Percentiles rank a stretch among this genome's conserved stretches.
phyloP scores from a whole-genome alignment of 2,113 vertebrate species.

The Hippocampus barbouri region DNA sequence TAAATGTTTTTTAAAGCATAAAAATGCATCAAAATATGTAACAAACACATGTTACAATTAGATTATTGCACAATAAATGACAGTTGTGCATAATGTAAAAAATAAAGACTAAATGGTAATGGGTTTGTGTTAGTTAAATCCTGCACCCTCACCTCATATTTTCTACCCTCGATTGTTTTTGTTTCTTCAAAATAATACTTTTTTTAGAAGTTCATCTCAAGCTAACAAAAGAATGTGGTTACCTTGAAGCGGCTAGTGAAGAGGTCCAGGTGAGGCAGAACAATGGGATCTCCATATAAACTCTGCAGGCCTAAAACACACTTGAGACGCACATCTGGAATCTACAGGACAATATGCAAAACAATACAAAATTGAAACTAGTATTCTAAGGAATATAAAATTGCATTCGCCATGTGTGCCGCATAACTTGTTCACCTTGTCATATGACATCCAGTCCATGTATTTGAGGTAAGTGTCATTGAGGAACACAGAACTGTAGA shows the following conservation, averaged over 20 bases:
- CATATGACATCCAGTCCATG: constrained; percentile 86
- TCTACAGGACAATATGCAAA: constrained; percentile 57
- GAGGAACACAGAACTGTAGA: constrained; percentile 78
- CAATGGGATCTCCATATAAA: constrained; percentile 76
- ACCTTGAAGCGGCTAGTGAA: constrained; percentile 91
- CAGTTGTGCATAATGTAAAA: no score
- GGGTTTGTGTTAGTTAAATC: neutral
- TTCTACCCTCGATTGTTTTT: neutral
- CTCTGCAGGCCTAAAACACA: constrained; percentile 80
- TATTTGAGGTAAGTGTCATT: constrained; percentile 88
- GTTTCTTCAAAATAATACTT: neutral
- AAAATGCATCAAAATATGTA: no score
- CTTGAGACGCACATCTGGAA: constrained; percentile 84
- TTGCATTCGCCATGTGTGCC: neutral
- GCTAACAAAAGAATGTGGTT: neutral
- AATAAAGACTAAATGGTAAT: neutral
- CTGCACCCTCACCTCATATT: neutral
- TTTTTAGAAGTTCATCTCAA: neutral
- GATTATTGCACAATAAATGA: no score
- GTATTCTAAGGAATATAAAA: no score
- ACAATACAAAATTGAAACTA: neutral
- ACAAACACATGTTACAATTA: no score
- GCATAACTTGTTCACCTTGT: constrained; percentile 72
- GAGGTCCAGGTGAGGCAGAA: constrained; percentile 82
- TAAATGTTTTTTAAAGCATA: no score